These are phyloP conservation scores for Pogonomyrmex barbatus DNA, from an alignment of 1,140 invertebrate species.

Conservation along the genomic window DNA sequence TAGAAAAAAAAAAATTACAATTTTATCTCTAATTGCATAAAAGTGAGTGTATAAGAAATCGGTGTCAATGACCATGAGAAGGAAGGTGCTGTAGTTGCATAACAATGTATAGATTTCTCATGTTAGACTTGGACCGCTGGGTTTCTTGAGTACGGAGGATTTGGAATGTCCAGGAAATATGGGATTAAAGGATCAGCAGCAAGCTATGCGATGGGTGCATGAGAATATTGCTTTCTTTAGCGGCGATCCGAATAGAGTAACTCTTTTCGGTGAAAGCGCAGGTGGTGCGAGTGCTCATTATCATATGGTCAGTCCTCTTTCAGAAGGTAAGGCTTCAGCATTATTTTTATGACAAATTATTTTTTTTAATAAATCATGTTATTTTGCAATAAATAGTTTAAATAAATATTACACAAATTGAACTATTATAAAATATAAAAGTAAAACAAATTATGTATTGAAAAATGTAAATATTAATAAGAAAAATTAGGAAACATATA, in stretches of 20 bases:
- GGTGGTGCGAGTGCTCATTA: constrained; percentile 89
- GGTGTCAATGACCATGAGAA: background rate
- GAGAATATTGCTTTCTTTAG: constrained; percentile 90
- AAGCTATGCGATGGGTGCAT: constrained; percentile 91
- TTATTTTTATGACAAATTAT: background rate
- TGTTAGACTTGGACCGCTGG: constrained; percentile 88
- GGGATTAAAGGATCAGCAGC: constrained; percentile 91
- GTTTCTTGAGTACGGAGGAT: constrained; percentile 89
- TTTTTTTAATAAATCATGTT: background rate
- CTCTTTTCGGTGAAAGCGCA: constrained; percentile 91
- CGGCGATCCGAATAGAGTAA: constrained; percentile 89
- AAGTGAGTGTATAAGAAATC: background rate
- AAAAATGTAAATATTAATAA: background rate
- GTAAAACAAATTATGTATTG: background rate
- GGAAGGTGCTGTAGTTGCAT: background rate
- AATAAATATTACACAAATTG: background rate
- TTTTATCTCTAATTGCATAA: background rate
- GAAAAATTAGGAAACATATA: background rate
- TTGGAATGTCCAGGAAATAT: constrained; percentile 89
- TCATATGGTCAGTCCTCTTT: constrained; percentile 90
- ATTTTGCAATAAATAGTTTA: background rate
- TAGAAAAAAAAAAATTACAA: background rate
- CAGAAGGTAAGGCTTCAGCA: constrained; percentile 85
- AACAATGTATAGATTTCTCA: constrained; percentile 5
- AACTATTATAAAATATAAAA: background rate